These are phyloP conservation scores for Hippocampus barbouri DNA, from an alignment of 2,113 vertebrate species.

Conservation along the genomic window DNA sequence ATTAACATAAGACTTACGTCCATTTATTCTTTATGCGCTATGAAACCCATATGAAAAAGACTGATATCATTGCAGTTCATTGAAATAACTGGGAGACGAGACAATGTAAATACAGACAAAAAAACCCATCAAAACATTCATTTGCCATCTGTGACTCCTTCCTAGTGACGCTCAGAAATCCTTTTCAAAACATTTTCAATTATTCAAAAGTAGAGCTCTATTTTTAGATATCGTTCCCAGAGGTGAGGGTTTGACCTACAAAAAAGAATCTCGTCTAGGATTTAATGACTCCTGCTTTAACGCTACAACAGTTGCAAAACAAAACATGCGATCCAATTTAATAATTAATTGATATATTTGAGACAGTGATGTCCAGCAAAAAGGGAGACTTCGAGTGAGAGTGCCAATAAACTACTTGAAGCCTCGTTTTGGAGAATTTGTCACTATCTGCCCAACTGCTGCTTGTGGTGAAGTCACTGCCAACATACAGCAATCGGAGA, in stretches of 20 bases:
- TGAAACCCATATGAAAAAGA: no score
- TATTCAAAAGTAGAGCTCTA: conserved; percentile 61
- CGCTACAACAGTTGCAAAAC: not conserved
- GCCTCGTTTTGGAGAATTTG: no score
- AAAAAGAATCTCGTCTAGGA: conserved; percentile 40
- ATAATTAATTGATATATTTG: conserved; percentile 22
- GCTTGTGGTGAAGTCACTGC: no score
- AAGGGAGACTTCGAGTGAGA: not conserved
- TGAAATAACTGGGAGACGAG: no score
- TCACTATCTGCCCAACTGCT: no score
- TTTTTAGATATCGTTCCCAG: conserved; percentile 54
- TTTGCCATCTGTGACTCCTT: not conserved
- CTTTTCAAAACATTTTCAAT: conserved; percentile 20
- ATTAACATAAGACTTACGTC: no score
- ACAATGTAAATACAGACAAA: no score
- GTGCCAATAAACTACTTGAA: no score
- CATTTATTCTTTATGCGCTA: no score
- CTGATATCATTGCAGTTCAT: no score
- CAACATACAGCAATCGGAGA: no score
- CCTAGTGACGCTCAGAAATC: not conserved
- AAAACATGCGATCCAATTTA: conserved; percentile 15
- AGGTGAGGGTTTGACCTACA: conserved; percentile 58
- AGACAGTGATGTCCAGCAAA: not conserved
- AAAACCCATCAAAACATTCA: not conserved
- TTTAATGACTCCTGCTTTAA: conserved; percentile 46